Base-by-base conservation (phyloP, 2,888 invertebrate genomes). In the Tenthredo notha region DNA sequence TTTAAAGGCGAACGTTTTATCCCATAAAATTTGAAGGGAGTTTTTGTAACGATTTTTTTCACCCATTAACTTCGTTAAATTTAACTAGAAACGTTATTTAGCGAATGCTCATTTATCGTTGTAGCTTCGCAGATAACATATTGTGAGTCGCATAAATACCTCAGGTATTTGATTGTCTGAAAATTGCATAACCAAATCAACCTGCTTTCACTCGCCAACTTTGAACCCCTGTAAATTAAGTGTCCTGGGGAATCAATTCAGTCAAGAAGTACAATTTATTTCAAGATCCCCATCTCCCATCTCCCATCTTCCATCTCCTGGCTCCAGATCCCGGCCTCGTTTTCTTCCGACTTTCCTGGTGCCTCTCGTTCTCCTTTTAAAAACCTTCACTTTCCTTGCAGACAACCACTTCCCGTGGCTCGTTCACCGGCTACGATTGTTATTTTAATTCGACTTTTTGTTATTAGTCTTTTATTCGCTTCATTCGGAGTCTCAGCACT, bases 391-490 rank as follows among this genome's bases (percentile, higher is more conserved):
- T 83, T 70, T 83, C 65, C 67, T 40, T 29, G 18, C 80, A 58
- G 80, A 37, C 58, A 61, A 80, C 67, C 83, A 67, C 83, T 83
- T 58, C 54, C 65, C 58, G 61, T 29, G n/a, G 25, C 80, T 80
- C 61, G 40, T 77, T 40, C 40, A 25, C 58, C 21, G 25, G 61
- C 61, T 61, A 58, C 87, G 86, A 87, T 88, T 89, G 87, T 88
- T 89, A 88, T 90, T 90, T 89, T 88, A 88, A 87, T 88, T 88
- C 86, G 86, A 86, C 87, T 88, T 87, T 86, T 89, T 88, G 87
- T 88, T 87, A 90, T 91, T 90, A 89, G 88, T 86, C 88, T 88
- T 88, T 88, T 88, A 88, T 88, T 88, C 88, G 89, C 88, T 89
- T 88, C 86, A 82, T 37, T 78, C 29, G 6, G 21, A 61, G 40